Percentiles rank a stretch among this genome's conserved stretches.
Conservation (phyloP, 2,113 vertebrate genomes). For the Mystacornis crossleyi region DNA sequence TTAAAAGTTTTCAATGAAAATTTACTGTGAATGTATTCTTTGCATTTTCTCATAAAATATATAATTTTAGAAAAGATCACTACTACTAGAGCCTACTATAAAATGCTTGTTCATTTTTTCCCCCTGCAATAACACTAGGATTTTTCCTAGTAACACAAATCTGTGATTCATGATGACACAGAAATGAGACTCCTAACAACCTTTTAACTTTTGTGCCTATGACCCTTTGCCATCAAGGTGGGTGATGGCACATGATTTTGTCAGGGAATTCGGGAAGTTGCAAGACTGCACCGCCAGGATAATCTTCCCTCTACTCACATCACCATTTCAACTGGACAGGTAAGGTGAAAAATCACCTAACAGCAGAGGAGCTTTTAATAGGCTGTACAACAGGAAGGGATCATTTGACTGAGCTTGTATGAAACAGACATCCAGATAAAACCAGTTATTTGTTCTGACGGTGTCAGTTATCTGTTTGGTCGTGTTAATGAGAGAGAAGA, state of each 20-base stretch:
- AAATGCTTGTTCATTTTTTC: not conserved
- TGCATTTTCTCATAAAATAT: not conserved
- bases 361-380: not conserved
- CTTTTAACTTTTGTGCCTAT: not conserved
- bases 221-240: not conserved
- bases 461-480: not conserved
- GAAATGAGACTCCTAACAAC: not conserved
- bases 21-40: not conserved
- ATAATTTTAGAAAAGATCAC: not conserved
- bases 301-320: not conserved
- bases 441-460: not conserved
- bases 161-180: not conserved
- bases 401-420: not conserved
- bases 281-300: not conserved
- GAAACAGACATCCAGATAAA: not conserved
- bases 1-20: conserved; percentile 49
- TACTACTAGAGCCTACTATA: not conserved
- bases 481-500: not conserved
- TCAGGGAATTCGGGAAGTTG: not conserved
- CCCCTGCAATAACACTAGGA: not conserved
- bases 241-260: not conserved
- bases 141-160: not conserved
- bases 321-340: not conserved
- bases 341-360: not conserved
- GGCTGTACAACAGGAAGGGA: not conserved